Conservation (phyloP, 2,113 vertebrate genomes). For the Pterocles orientalis region DNA sequence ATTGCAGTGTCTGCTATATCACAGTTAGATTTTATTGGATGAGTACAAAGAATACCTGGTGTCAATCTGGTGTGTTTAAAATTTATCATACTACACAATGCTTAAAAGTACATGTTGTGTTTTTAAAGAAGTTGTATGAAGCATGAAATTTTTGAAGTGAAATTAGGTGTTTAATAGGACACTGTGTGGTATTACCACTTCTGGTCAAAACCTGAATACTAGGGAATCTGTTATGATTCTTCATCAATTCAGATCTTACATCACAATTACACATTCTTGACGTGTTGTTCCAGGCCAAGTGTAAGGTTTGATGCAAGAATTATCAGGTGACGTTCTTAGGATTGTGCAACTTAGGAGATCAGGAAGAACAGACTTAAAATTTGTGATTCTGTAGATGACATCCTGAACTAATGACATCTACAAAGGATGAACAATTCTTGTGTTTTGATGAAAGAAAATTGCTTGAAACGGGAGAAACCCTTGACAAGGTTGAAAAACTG, state of each 20-base stretch:
- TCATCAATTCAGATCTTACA: neutral
- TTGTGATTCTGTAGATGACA: neutral
- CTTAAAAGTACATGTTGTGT: neutral
- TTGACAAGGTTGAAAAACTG: neutral
- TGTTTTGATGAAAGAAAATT: neutral
- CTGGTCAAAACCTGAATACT: neutral
- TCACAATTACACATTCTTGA: neutral
- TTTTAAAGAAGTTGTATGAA: neutral
- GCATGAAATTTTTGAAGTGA: neutral
- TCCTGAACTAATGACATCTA: neutral
- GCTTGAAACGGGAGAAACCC: neutral
- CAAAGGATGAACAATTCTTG: neutral
- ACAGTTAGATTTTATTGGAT: neutral
- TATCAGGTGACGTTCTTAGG: neutral
- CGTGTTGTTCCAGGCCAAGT: neutral
- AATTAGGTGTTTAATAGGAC: neutral
- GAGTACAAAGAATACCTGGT: neutral
- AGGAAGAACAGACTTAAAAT: neutral
- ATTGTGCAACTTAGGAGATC: neutral
- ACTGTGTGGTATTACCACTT: neutral
- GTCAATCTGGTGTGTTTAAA: neutral
- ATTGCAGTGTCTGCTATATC: neutral
- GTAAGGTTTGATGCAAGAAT: neutral
- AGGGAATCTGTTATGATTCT: neutral
- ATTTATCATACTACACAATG: neutral